A percentile compares a stretch with the other conserved stretches of the same genome.
Conservation (phyloP, 2,113 vertebrate species). For the Misgurnus anguillicaudatus region DNA sequence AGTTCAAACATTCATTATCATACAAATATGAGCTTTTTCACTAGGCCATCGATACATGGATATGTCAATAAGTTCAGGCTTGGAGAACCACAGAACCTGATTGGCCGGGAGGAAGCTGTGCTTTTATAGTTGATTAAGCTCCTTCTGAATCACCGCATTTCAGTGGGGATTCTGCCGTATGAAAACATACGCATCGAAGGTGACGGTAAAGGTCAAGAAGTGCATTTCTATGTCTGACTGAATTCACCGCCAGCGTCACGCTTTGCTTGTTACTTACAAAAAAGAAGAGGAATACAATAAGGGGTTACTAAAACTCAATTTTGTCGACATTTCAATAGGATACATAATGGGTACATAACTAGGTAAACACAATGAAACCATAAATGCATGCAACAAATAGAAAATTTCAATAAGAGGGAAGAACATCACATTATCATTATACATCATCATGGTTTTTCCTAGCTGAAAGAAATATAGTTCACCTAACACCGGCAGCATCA, state of each 20-base stretch:
- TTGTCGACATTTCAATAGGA: too few relatives aligned
- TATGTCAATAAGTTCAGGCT: slow-evolving; percentile 54
- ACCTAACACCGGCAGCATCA: slow-evolving; percentile 8
- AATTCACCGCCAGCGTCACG: neutral
- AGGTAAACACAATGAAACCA: too few relatives aligned
- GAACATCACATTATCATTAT: slow-evolving; percentile 1
- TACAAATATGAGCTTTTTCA: slow-evolving; percentile 51
- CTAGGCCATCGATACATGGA: slow-evolving; percentile 47
- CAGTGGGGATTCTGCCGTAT: neutral
- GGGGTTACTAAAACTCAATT: too few relatives aligned
- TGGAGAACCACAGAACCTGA: slow-evolving; percentile 17
- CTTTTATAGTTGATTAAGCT: slow-evolving; percentile 21
- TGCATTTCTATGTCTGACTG: neutral
- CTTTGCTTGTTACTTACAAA: too few relatives aligned
- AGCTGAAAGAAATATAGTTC: neutral
- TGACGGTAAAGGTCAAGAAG: slow-evolving; percentile 3
- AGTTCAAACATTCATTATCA: slow-evolving; percentile 55
- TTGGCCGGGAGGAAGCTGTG: slow-evolving; percentile 32
- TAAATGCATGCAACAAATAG: neutral
- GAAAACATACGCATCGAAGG: neutral
- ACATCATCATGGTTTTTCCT: slow-evolving; percentile 21
- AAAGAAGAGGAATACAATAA: too few relatives aligned
- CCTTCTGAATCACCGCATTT: slow-evolving; percentile 17
- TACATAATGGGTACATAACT: too few relatives aligned
- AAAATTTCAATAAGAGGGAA: neutral